Evolutionary conservation across 2,113 vertebrate species (phyloP).

Genomic region (Brevimyrus niger): DNA sequence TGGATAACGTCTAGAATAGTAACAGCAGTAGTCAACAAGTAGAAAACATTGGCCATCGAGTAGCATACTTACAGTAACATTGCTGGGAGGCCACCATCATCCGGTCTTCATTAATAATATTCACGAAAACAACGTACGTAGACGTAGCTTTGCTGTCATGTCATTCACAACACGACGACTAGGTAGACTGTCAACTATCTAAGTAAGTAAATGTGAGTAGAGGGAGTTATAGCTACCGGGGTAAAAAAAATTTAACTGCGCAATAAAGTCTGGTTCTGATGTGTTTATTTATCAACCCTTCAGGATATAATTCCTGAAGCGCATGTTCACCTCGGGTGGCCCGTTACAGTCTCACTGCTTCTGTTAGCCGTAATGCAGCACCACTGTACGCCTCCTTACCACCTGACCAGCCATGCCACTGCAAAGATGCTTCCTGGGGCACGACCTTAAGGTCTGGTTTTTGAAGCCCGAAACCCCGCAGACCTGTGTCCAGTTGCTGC

Average conservation of each 20-base stretch:
- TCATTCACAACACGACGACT: background rate
- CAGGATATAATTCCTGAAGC: background rate
- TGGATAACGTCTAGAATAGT: background rate
- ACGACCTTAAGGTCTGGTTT: background rate
- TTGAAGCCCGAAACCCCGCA: background rate
- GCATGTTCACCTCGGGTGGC: background rate
- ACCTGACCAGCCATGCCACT: background rate
- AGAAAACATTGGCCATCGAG: background rate
- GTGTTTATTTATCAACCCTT: background rate
- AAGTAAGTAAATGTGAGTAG: background rate
- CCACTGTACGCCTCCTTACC: background rate
- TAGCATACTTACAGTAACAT: background rate
- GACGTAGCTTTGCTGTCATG: background rate
- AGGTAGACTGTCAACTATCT: background rate
- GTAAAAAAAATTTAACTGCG: no score
- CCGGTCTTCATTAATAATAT: background rate
- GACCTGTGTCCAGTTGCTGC: background rate
- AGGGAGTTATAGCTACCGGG: background rate
- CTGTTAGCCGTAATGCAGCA: background rate
- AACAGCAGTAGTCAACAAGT: background rate
- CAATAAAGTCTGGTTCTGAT: background rate
- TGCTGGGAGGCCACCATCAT: background rate
- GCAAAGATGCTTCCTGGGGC: background rate
- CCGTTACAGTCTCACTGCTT: background rate
- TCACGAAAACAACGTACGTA: background rate